Evolutionary conservation across 2,113 vertebrate species (phyloP).

Genomic region (Megaptera novaeangliae): DNA sequence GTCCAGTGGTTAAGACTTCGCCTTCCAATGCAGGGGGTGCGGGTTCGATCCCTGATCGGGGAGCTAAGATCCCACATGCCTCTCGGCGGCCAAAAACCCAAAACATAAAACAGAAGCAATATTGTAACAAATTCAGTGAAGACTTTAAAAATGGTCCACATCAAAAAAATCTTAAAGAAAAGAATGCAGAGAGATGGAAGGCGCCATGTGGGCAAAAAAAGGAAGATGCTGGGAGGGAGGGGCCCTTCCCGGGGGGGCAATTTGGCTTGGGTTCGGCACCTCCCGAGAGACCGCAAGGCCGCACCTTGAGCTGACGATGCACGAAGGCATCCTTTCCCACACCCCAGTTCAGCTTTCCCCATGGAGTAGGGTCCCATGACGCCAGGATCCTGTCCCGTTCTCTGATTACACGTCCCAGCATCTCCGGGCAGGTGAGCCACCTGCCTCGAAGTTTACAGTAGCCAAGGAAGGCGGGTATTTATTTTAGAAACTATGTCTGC

Average conservation of each 20-base stretch:
- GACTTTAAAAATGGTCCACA: too few species aligned
- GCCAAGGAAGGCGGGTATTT: background rate
- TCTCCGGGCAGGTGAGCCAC: conserved; percentile 26
- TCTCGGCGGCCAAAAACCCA: too few species aligned
- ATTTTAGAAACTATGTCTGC: conserved; percentile 17
- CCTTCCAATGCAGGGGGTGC: too few species aligned
- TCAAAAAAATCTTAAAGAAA: background rate
- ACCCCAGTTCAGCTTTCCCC: conserved; percentile 41
- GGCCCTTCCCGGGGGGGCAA: accelerated
- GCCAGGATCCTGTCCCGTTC: conserved; percentile 10
- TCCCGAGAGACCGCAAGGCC: background rate
- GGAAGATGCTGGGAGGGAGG: background rate
- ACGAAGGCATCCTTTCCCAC: background rate
- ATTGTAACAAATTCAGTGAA: too few species aligned
- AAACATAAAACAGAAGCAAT: too few species aligned
- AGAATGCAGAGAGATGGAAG: background rate
- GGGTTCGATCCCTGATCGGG: too few species aligned
- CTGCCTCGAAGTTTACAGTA: background rate
- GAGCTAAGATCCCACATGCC: too few species aligned
- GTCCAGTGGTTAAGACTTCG: too few species aligned
- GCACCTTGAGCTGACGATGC: background rate
- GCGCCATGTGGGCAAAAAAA: background rate
- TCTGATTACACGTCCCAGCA: conserved; percentile 43
- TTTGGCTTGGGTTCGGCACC: accelerated
- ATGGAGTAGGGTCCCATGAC: conserved; percentile 28